These are phyloP conservation scores for Glareola pratincola DNA, from an alignment of 2,113 vertebrate species.

Conservation along the genomic window DNA sequence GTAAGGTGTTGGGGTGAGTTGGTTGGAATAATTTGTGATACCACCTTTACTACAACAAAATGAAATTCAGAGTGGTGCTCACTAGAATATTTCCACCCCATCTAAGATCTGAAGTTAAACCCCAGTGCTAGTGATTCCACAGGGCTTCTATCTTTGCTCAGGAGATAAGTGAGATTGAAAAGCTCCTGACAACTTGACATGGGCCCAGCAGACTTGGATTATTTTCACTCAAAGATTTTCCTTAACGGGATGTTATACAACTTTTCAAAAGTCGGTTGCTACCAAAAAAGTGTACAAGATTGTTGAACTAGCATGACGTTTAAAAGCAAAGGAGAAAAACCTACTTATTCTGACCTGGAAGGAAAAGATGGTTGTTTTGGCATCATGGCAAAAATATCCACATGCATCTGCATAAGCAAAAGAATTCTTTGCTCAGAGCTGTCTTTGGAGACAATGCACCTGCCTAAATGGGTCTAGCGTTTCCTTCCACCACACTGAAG, in stretches of 20 bases:
- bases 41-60: not conserved
- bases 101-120: slow-evolving; percentile 17
- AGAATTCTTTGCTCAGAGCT: not conserved
- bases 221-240: slow-evolving; percentile 17
- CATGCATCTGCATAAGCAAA: not conserved
- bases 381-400: not conserved
- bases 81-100: not conserved
- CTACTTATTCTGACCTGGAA: not conserved
- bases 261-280: not conserved
- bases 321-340: not conserved
- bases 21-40: not conserved
- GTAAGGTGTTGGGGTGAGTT: not conserved
- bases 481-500: not conserved
- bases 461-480: not conserved
- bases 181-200: not conserved
- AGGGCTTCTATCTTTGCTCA: not conserved
- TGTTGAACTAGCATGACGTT: not conserved
- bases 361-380: not conserved
- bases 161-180: slow-evolving; percentile 25
- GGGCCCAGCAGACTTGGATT: not conserved
- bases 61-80: not conserved
- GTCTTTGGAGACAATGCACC: not conserved
- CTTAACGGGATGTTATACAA: not conserved
- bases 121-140: not conserved
- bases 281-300: not conserved